phyloP scores from a whole-genome alignment of 2,113 vertebrate genomes.

The Toxotes jaculatrix region DNA sequence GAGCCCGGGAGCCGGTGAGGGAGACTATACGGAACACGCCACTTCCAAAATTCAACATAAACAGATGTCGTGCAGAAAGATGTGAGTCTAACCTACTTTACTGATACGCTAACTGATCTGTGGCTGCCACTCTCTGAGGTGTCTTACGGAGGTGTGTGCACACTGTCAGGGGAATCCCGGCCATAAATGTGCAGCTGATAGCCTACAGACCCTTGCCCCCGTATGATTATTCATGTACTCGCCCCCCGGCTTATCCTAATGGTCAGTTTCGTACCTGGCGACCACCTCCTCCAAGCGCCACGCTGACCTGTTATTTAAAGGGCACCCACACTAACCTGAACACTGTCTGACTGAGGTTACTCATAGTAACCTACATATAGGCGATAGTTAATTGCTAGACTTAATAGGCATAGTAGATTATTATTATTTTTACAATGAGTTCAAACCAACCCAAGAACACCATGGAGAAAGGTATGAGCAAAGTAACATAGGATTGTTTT shows the following conservation, averaged over 20 bases:
- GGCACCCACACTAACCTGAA: background rate
- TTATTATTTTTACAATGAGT: background rate
- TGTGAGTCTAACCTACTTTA: constrained; percentile 19
- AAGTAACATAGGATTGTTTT: background rate
- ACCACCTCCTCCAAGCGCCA: constrained; percentile 47
- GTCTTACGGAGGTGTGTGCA: background rate
- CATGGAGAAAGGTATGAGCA: constrained; percentile 80
- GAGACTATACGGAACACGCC: background rate
- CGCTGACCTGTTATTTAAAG: constrained; percentile 62
- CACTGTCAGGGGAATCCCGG: background rate
- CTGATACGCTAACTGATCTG: background rate
- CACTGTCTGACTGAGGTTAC: background rate
- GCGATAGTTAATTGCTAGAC: background rate
- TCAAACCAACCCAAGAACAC: constrained; percentile 34
- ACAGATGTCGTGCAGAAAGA: background rate
- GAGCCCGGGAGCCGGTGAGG: background rate
- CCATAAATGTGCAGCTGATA: background rate
- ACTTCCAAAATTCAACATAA: background rate
- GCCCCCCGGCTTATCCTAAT: constrained; percentile 41
- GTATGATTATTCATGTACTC: constrained; percentile 28
- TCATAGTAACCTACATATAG: background rate
- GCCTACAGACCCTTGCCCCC: constrained; percentile 1
- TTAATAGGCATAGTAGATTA: background rate
- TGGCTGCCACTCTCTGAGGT: background rate
- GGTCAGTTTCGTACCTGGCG: constrained; percentile 60